Percentiles rank a stretch among this genome's conserved stretches.
Evolutionary conservation across 2,113 vertebrate species (phyloP).

Genomic region (Thamnophis sirtalis): DNA sequence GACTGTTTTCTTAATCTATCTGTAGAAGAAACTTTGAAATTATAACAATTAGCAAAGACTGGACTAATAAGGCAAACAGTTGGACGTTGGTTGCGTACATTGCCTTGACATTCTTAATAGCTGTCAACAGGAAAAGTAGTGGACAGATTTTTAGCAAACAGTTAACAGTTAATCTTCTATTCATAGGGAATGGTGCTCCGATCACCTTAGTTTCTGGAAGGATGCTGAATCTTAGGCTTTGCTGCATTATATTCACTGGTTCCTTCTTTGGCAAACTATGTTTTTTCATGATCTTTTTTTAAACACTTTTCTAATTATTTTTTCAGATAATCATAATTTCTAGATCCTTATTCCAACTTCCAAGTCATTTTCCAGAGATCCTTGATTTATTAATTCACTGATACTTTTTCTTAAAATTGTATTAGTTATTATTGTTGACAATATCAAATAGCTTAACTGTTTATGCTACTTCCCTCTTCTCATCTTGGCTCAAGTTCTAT

Average conservation of each 20-base stretch:
- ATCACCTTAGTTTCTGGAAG: too few species aligned
- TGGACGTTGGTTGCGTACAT: neutral
- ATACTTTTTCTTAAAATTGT: neutral
- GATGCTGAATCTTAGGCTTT: neutral
- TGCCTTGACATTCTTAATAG: neutral
- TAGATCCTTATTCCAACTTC: neutral
- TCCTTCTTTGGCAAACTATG: neutral
- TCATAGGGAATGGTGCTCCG: too few species aligned
- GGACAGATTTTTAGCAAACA: neutral
- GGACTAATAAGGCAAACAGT: neutral
- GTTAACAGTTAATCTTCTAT: too few species aligned
- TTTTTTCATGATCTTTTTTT: neutral
- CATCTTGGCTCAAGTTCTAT: neutral
- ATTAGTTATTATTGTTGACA: neutral
- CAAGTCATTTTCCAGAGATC: neutral
- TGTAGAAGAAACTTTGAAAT: neutral
- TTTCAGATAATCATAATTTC: neutral
- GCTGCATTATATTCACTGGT: neutral
- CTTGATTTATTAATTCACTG: neutral
- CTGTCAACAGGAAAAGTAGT: constrained; percentile 41
- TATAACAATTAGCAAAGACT: neutral
- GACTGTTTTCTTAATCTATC: neutral
- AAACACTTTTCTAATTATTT: neutral
- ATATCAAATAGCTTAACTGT: neutral
- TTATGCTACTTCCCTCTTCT: neutral